Percentiles rank a stretch among this genome's conserved stretches.
These are phyloP conservation scores for Zaprionus inermis DNA, from an alignment of 1,140 invertebrate species.

Conservation along the genomic window DNA sequence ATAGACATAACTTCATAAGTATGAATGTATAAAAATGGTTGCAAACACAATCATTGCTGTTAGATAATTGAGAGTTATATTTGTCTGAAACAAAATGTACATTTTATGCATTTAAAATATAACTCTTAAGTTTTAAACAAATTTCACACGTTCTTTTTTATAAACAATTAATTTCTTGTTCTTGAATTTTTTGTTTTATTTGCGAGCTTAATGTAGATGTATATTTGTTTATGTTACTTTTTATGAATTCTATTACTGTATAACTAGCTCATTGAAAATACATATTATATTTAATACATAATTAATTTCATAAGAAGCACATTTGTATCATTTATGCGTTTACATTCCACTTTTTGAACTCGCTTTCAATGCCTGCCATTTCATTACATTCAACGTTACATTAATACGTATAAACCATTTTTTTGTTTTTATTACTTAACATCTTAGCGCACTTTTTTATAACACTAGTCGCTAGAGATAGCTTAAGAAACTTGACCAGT, in stretches of 20 bases:
- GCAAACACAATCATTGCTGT: conserved; percentile 13
- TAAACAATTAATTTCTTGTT: conserved; percentile 41
- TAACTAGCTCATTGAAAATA: conserved; percentile 74
- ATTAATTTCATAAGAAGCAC: conserved; percentile 79
- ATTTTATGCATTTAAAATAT: conserved; percentile 43
- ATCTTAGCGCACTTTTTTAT: conserved; percentile 37
- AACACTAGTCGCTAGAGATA: conserved; percentile 73
- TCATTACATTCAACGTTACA: conserved; percentile 9
- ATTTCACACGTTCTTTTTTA: conserved; percentile 41
- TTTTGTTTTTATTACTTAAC: conserved; percentile 28
- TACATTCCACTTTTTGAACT: conserved; percentile 77
- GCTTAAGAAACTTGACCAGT: conserved; percentile 62
- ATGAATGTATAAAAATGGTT: conserved; percentile 10
- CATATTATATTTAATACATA: conserved; percentile 60
- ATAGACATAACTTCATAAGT: neutral
- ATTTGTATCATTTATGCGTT: conserved; percentile 76
- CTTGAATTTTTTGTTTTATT: conserved; percentile 26
- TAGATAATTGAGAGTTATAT: conserved; percentile 29
- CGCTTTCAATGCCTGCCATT: conserved; percentile 39
- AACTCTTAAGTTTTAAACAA: conserved; percentile 50
- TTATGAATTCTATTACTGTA: conserved; percentile 44
- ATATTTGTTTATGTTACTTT: conserved; percentile 24
- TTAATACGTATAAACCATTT: conserved; percentile 29
- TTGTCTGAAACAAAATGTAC: conserved; percentile 53
- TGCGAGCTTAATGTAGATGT: conserved; percentile 39